phyloP scores from a whole-genome alignment of 1,140 invertebrate genomes.

The Lordiphosa clarofinis region DNA sequence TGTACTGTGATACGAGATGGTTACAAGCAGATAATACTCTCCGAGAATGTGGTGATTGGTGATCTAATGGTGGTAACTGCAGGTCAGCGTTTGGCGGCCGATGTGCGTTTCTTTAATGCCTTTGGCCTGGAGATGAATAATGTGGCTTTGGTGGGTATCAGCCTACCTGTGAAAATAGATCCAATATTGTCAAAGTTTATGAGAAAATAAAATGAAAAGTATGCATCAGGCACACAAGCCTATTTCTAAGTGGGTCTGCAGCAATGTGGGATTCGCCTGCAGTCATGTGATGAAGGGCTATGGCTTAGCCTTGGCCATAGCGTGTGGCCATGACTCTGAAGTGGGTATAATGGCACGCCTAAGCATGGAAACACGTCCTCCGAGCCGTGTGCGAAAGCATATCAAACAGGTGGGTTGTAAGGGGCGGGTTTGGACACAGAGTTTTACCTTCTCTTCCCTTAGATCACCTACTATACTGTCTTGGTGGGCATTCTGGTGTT shows the following conservation, averaged over 20 bases:
- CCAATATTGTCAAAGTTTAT: constrained; percentile 5
- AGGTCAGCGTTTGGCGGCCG: constrained; percentile 48
- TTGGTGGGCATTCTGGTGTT: background rate
- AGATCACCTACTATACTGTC: constrained; percentile 22
- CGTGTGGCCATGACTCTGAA: constrained; percentile 40
- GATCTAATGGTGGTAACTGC: constrained; percentile 33
- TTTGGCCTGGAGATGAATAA: constrained; percentile 35
- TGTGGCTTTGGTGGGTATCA: constrained; percentile 38
- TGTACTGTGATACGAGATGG: constrained; percentile 52
- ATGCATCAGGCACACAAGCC: background rate
- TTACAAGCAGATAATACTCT: constrained; percentile 26
- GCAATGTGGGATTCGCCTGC: constrained; percentile 47
- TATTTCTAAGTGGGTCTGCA: constrained; percentile 24
- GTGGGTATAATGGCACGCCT: constrained; percentile 27
- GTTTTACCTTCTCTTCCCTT: too few species aligned
- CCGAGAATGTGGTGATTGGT: constrained; percentile 30
- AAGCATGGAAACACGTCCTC: constrained; percentile 17
- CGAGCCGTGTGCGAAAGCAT: constrained; percentile 6
- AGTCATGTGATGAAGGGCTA: constrained; percentile 40
- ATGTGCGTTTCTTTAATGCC: constrained; percentile 36
- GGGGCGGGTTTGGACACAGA: too few species aligned
- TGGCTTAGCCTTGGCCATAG: constrained; percentile 45
- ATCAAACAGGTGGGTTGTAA: constrained; percentile 18
- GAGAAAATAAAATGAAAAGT: background rate
- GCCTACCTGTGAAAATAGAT: constrained; percentile 19